Evolutionary conservation across 2,888 invertebrate genomes (phyloP), one percentile per base, ranked within the genome.

Genomic region (Aproaerema taeniolella): DNA sequence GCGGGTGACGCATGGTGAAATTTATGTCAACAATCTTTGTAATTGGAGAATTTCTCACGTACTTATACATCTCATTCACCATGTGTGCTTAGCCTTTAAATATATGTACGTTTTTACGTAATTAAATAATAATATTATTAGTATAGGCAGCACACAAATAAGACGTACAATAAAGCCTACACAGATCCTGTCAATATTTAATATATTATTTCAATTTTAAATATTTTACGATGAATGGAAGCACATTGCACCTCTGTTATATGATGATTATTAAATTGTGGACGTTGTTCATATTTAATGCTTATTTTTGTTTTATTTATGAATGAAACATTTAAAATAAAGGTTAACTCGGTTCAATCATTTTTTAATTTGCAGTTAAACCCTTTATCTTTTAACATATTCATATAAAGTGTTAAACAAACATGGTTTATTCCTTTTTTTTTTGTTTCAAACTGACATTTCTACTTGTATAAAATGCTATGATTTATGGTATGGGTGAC

Each of bases 291-390:
- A 60, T 61, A 61, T 71, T 66, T 62, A 59, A 68, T 70, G 70
- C 74, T 69, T 70, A 72, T 31, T 39, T 70, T 74, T 72, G 73
- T 77, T 77, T 77, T 67, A 76, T 76, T 76, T 75, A 74, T 74
- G 60, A 69, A 64, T 58, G 55, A 75, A 66, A 66, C 55, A 63
- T 67, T 70, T 61, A 63, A 75, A 67, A 66, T 68, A 69, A 68
- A 69, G 61, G 59, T 69, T 68, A 63, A 62, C 58, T 65, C 55
- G 53, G 57, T 52, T 41, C 31, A 25, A 28, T 39, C 20, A 20
- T 20, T 8, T 49, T 55, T 35, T 13, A 13, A 15, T 35, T 36
- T 10, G n/a, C 9, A 20, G 10, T n/a, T n/a, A n/a, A n/a, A n/a
- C n/a, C n/a, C n/a, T n/a, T n/a, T n/a, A n/a, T n/a, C n/a, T n/a